Evolutionary conservation across 2,888 invertebrate species (phyloP), one percentile per base, ranked within the genome.

Genomic region (Priocnemis perturbator): DNA sequence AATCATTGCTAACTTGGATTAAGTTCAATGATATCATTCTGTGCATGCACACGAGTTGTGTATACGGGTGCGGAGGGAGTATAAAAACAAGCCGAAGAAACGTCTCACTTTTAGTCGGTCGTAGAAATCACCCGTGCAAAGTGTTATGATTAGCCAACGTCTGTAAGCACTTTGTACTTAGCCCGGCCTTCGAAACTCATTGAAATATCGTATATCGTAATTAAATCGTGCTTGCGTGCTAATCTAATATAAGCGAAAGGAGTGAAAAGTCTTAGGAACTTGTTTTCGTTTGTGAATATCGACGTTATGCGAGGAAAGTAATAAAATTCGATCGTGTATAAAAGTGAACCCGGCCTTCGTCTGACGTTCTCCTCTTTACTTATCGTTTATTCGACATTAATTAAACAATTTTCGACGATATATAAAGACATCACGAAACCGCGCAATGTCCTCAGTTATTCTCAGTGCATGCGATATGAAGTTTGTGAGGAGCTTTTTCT

Each of bases 401-500:
- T 26, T 26, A 26, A 26, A 26, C 26, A 26, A 37, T 37, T 37
- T 37, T 11, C 37, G 37, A 37, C 37, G 37, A 1, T 11, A 37
- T 11, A 5, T 37, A 37, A 37, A 37, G 37, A 37, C 7, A 37
- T 37, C 7, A n/a, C n/a, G 7, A 37, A 3, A 9, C 1, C 7
- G 37, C 37, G 30, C 64, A 60, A 73, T 77, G 56, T 70, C 73
- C 15, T 67, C 69, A 19, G 71, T 74, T 19, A 71, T 78, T 21
- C 61, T 73, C 14, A 50, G 59, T 47, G 72, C 71, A 14, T 70
- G 64, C 45, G 69, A 72, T 55, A 71, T 76, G 73, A 75, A 76
- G 63, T 73, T 79, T 23, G 66, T 81, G 30, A 73, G 70, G 44
- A 69, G 70, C 2, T 78, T 81, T 15, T 78, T 81, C 50, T 79